A percentile compares a stretch with the other conserved stretches of the same genome.
These are phyloP conservation scores for Exaiptasia diaphana DNA, from an alignment of 64 coral and sea anemone species.

Conservation along the genomic window DNA sequence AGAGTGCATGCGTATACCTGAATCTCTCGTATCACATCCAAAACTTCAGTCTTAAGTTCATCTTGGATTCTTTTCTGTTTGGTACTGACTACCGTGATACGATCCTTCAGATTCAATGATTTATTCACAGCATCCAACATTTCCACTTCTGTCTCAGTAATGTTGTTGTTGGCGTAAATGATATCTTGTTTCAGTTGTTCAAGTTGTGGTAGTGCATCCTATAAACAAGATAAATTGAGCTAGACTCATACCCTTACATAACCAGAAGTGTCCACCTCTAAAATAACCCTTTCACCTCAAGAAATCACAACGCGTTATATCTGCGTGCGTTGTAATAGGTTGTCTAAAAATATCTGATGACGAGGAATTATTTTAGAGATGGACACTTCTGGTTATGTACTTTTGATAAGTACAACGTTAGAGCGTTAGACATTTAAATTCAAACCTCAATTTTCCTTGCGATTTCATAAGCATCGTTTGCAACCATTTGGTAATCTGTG, in stretches of 20 bases:
- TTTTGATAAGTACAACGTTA: too few species aligned
- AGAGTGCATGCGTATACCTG: conserved; percentile 1
- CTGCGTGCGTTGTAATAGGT: too few species aligned
- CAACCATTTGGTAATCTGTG: conserved; percentile 27
- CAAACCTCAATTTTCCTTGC: conserved; percentile 54
- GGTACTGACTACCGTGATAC: neutral
- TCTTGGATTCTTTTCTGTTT: conserved; percentile 20
- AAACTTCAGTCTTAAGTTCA: conserved; percentile 30
- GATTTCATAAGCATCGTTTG: conserved; percentile 39
- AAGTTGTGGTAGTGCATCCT: conserved; percentile 7
- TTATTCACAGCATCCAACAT: conserved; percentile 34
- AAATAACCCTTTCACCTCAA: too few species aligned
- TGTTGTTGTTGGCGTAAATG: conserved; percentile 19
- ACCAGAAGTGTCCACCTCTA: too few species aligned
- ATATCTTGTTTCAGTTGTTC: conserved; percentile 22
- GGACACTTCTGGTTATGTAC: too few species aligned
- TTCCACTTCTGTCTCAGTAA: conserved; percentile 22
- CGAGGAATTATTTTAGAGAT: too few species aligned
- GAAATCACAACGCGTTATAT: too few species aligned
- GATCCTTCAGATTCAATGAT: conserved; percentile 1
- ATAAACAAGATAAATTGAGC: neutral
- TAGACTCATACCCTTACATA: too few species aligned
- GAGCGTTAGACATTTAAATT: too few species aligned
- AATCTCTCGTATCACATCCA: conserved; percentile 35
- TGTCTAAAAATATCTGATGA: too few species aligned